These are phyloP conservation scores for Myopa tessellatipennis DNA, from an alignment of 2,888 invertebrate species.

Conservation along the genomic window DNA sequence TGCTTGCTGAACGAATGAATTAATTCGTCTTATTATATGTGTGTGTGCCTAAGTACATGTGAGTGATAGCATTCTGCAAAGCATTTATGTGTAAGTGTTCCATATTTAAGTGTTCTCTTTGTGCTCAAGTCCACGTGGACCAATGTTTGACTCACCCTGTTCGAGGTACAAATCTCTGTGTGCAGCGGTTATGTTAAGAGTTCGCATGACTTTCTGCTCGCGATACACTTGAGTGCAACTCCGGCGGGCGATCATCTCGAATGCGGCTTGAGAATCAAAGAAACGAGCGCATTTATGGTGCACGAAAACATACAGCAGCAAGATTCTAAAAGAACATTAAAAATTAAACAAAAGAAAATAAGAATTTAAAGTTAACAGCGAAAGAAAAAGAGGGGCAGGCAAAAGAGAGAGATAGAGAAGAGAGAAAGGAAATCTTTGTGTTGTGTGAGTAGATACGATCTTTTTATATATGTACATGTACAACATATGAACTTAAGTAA, in stretches of 20 bases:
- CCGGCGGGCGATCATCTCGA: slow-evolving; percentile 53
- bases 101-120: background rate
- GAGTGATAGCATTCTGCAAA: background rate
- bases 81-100: background rate
- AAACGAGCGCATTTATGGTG: slow-evolving; percentile 58
- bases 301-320: slow-evolving; percentile 59
- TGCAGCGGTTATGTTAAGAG: slow-evolving; percentile 55
- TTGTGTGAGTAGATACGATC: too few species aligned
- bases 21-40: background rate
- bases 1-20: too few species aligned
- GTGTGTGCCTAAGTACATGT: background rate
- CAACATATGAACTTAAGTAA: too few species aligned
- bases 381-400: background rate
- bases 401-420: slow-evolving; percentile 7
- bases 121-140: background rate
- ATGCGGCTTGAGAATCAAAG: slow-evolving; percentile 53
- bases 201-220: slow-evolving; percentile 60
- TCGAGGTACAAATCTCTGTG: slow-evolving; percentile 64
- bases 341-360: background rate
- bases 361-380: background rate
- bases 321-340: slow-evolving; percentile 50
- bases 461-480: too few species aligned
- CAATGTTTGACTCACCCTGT: slow-evolving; percentile 55
- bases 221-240: slow-evolving; percentile 58
- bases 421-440: background rate